phyloP scores from a whole-genome alignment of 2,113 vertebrate genomes.

The Coturnix japonica region DNA sequence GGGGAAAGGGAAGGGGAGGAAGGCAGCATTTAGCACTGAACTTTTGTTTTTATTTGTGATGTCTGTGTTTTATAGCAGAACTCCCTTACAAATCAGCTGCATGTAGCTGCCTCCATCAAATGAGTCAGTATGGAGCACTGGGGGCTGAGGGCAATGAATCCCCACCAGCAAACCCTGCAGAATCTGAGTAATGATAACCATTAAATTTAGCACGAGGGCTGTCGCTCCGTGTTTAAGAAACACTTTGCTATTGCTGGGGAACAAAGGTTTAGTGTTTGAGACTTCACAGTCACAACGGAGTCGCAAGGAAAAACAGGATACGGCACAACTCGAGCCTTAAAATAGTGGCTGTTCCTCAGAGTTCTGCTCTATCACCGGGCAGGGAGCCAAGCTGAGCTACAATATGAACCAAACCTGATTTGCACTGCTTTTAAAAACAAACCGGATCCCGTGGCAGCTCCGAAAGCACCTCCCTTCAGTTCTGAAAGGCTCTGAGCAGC shows the following conservation, averaged over 20 bases:
- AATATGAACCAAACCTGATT: not conserved
- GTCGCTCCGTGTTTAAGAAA: not conserved
- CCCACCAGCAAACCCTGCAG: not conserved
- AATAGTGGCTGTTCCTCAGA: slow-evolving; percentile 50
- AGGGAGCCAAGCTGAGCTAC: slow-evolving; percentile 22
- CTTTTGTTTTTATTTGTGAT: too few relatives aligned
- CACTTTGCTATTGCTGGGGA: slow-evolving; percentile 33
- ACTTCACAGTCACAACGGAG: slow-evolving; percentile 55
- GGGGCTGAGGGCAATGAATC: not conserved
- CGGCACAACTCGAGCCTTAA: slow-evolving; percentile 40
- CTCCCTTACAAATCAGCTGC: not conserved
- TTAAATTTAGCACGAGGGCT: not conserved
- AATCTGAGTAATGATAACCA: not conserved
- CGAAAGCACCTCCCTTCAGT: slow-evolving; percentile 21
- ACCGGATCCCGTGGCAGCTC: not conserved
- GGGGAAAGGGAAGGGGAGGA: not conserved
- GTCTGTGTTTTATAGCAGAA: not conserved
- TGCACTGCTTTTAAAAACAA: not conserved
- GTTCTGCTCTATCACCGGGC: slow-evolving; percentile 27
- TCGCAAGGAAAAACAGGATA: slow-evolving; percentile 62
- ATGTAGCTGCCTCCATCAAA: not conserved
- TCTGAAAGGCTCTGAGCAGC: not conserved
- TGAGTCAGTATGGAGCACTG: not conserved
- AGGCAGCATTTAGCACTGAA: not conserved
- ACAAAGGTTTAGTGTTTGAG: slow-evolving; percentile 65